Conservation (phyloP, 2,888 invertebrate genomes). For the Drosophila emarginata region DNA sequence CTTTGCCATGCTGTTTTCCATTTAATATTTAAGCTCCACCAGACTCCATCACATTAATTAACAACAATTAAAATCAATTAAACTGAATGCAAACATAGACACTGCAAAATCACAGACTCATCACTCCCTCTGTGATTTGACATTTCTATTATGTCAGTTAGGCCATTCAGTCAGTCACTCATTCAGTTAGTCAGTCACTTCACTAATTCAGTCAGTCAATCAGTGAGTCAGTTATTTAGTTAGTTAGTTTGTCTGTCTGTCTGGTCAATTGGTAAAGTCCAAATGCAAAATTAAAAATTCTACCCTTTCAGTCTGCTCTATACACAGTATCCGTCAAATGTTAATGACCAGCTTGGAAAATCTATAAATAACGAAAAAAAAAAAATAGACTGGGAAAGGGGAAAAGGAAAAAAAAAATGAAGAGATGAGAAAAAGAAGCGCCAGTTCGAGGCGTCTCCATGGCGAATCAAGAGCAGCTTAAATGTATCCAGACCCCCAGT, state of each 20-base stretch:
- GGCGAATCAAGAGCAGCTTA: conserved; percentile 63
- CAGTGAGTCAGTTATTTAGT: conserved; percentile 35
- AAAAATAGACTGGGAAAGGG: not conserved
- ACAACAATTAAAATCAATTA: conserved; percentile 74
- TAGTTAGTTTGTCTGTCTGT: conserved; percentile 39
- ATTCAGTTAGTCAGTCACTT: too few relatives aligned
- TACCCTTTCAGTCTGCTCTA: conserved; percentile 16
- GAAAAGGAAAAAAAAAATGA: not conserved
- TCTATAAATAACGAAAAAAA: conserved; percentile 33
- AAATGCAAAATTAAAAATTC: conserved; percentile 60
- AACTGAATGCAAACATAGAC: conserved; percentile 55
- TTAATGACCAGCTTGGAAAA: conserved; percentile 64
- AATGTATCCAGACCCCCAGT: conserved; percentile 29
- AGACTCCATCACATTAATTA: conserved; percentile 57
- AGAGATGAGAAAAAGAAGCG: conserved; percentile 24
- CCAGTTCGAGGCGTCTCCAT: conserved; percentile 55
- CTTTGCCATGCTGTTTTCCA: not conserved
- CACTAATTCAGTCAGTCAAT: too few relatives aligned
- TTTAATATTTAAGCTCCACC: conserved; percentile 13
- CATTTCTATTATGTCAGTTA: conserved; percentile 80
- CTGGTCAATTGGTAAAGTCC: conserved; percentile 53
- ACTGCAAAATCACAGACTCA: conserved; percentile 63
- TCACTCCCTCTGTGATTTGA: conserved; percentile 51
- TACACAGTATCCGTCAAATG: conserved; percentile 54
- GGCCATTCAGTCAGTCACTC: conserved; percentile 23